These are phyloP conservation scores for Oxycera nigricornis DNA, from an alignment of 2,888 invertebrate genomes.

Conservation along the genomic window DNA sequence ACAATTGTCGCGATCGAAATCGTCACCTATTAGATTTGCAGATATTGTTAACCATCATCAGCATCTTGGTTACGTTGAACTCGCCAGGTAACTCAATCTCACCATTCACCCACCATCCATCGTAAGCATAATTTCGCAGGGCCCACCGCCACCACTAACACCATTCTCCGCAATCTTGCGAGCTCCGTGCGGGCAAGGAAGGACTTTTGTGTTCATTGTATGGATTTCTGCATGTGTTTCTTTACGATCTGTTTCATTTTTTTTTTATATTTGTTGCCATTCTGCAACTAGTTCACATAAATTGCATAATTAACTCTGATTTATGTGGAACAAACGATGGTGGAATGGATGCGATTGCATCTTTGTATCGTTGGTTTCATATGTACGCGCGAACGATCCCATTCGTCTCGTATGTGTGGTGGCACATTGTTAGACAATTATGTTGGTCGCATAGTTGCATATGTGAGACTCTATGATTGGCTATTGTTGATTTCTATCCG, in stretches of 20 bases:
- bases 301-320: constrained; percentile 38
- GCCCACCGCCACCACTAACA: neutral
- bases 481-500: constrained; percentile 10
- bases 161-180: neutral
- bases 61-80: neutral
- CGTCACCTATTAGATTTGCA: neutral
- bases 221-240: neutral
- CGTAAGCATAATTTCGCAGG: neutral
- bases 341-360: constrained; percentile 23
- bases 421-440: constrained; percentile 24
- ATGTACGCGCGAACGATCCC: neutral
- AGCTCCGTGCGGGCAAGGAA: neutral
- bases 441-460: neutral
- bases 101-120: neutral
- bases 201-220: neutral
- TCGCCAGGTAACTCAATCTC: neutral
- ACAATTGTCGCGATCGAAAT: neutral
- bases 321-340: constrained; percentile 21
- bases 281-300: constrained; percentile 36
- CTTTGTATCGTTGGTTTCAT: constrained; percentile 10
- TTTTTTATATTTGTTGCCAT: neutral
- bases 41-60: neutral
- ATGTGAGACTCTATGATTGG: constrained; percentile 3
- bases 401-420: constrained; percentile 3
- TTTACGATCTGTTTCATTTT: neutral